Evolutionary conservation across 2,888 invertebrate genomes (phyloP), one percentile per base, ranked within the genome.

Genomic region (Scaptomyza flava): DNA sequence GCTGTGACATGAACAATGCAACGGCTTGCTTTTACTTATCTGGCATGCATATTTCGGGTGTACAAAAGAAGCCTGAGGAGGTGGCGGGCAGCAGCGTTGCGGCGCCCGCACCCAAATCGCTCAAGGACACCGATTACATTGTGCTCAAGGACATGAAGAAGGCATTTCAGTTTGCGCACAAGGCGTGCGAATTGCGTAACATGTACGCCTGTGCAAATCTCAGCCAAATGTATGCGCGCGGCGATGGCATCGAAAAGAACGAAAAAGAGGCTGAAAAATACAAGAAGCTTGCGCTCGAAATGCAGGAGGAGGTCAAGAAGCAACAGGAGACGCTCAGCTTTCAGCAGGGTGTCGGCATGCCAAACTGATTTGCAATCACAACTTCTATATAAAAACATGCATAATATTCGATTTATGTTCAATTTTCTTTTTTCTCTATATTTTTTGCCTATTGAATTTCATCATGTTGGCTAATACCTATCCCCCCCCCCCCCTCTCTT

Each of bases 141-240:
- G 93, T 95, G 27, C 93, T 93, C 51, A 94, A 95, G 71, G 95
- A 98, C 87, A 94, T 95, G 93, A 93, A 93, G 42, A 95, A 96
- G 91, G 98, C 98, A 0, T 96, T 97, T 90, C 93, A 94, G 38
- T 96, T 94, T 86, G 95, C 97, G 0, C 92, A 94, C 62, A 95
- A 95, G 91, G 96, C 96, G 0, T 99, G 99, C 91, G 96, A 97
- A 69, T 92, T 95, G 0, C 96, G 96, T 0, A 96, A 98, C 89
- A 94, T 97, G 90, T 96, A 95, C 89, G 96, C 97, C 0, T 99
- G 99, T 93, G 96, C 96, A 0, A 98, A 98, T 93, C 93, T 98
- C 1, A 96, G 97, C 88, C 94, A 96, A 91, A 97, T 98, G 96
- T 96, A 96, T 90, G 93, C 93, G 34, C 94, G 94, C 89, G 98